Evolutionary conservation across 2,113 vertebrate genomes (phyloP).

Genomic region (Ivindomyrus marchei): DNA sequence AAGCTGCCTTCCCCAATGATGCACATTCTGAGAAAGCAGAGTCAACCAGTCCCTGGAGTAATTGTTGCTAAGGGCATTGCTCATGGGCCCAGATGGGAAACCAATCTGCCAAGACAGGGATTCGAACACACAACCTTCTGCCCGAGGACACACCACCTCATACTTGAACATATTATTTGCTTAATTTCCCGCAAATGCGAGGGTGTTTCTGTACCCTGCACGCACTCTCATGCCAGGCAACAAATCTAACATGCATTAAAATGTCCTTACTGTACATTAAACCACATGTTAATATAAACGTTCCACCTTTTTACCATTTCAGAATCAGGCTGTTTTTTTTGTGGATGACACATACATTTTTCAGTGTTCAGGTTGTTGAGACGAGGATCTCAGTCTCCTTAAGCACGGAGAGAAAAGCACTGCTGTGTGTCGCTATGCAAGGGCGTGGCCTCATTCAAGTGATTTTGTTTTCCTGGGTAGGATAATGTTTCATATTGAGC

Average conservation of each 20-base stretch:
- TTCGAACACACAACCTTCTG: background rate
- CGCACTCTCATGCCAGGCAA: background rate
- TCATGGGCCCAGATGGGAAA: background rate
- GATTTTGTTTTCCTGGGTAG: background rate
- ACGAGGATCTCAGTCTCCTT: background rate
- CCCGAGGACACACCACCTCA: background rate
- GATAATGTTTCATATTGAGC: background rate
- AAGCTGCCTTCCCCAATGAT: background rate
- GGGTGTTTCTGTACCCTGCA: background rate
- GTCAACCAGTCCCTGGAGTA: background rate
- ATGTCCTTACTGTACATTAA: background rate
- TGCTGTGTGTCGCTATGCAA: background rate
- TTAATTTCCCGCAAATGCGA: background rate
- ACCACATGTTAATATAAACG: background rate
- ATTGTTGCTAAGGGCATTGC: background rate
- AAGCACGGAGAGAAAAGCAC: background rate
- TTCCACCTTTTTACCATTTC: background rate
- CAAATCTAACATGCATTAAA: background rate
- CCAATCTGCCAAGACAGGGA: background rate
- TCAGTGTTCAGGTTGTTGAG: conserved; percentile 13
- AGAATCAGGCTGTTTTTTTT: background rate
- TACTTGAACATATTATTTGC: background rate
- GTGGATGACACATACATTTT: background rate
- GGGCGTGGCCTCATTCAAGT: background rate
- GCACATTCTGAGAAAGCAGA: background rate